Conservation (phyloP, 2,888 invertebrate species). For the Myopa testacea region DNA sequence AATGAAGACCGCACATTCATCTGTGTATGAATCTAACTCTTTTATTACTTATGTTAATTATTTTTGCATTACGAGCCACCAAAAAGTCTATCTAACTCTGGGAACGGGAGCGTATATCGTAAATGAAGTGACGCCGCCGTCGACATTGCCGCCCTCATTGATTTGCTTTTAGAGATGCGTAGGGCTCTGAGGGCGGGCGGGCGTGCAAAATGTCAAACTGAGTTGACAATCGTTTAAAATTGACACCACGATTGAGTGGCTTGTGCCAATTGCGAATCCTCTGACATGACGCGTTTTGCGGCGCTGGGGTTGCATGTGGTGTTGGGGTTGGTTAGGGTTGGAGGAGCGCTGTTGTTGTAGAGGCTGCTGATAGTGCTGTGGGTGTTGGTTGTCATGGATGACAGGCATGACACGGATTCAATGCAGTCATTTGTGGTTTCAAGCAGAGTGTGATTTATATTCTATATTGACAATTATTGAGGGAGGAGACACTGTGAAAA, state of each 20-base stretch:
- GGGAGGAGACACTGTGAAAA: neutral
- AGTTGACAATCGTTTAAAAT: conserved; percentile 37
- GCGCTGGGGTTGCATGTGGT: neutral
- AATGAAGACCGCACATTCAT: neutral
- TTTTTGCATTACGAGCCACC: conserved; percentile 46
- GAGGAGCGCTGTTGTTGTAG: neutral
- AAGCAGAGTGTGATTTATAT: neutral
- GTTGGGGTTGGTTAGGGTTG: neutral
- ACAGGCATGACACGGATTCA: neutral
- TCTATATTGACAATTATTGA: neutral
- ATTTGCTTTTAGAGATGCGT: conserved; percentile 33
- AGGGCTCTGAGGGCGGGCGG: neutral
- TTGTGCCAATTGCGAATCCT: conserved; percentile 33
- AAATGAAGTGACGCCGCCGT: conserved; percentile 2
- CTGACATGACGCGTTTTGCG: conserved; percentile 15
- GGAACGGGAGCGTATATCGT: conserved; percentile 4
- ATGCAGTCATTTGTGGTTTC: conserved; percentile 15
- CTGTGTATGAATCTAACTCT: neutral
- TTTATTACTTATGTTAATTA: conserved; percentile 38
- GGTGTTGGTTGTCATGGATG: neutral
- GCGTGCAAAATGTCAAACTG: conserved; percentile 10
- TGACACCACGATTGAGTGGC: conserved; percentile 39
- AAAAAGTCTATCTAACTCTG: conserved; percentile 36
- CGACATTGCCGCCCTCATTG: conserved; percentile 17
- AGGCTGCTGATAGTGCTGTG: neutral